These are phyloP conservation scores for Lophochroa leadbeateri DNA, from an alignment of 2,113 vertebrate genomes.

Conservation along the genomic window DNA sequence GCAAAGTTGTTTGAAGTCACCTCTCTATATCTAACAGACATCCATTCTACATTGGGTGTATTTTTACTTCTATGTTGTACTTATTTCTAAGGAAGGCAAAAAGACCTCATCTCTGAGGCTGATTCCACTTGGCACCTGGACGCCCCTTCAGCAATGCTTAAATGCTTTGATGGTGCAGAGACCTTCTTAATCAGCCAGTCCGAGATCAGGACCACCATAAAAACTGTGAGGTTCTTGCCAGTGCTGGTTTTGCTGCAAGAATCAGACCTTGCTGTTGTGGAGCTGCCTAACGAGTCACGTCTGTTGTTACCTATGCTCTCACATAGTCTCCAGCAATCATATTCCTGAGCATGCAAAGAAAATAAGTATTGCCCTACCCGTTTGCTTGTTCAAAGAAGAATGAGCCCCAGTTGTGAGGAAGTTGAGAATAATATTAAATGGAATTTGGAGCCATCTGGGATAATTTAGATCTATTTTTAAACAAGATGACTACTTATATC, in stretches of 20 bases:
- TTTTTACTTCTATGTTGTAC: neutral
- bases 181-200: neutral
- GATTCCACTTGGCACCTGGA: neutral
- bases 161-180: neutral
- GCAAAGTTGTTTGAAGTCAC: neutral
- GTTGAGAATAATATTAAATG: neutral
- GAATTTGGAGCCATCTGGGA: neutral
- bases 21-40: neutral
- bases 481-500: neutral
- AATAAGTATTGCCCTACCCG: neutral
- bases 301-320: neutral
- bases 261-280: neutral
- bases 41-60: neutral
- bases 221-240: neutral
- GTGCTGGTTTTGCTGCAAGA: neutral
- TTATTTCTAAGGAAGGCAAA: neutral
- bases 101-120: neutral
- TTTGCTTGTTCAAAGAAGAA: neutral
- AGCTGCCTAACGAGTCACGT: neutral
- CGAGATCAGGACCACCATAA: neutral
- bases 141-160: neutral
- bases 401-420: neutral
- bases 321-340: neutral
- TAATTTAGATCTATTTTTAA: neutral
- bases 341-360: neutral